phyloP scores from a whole-genome alignment of 2,888 invertebrate species.

The Callosobruchus maculatus region DNA sequence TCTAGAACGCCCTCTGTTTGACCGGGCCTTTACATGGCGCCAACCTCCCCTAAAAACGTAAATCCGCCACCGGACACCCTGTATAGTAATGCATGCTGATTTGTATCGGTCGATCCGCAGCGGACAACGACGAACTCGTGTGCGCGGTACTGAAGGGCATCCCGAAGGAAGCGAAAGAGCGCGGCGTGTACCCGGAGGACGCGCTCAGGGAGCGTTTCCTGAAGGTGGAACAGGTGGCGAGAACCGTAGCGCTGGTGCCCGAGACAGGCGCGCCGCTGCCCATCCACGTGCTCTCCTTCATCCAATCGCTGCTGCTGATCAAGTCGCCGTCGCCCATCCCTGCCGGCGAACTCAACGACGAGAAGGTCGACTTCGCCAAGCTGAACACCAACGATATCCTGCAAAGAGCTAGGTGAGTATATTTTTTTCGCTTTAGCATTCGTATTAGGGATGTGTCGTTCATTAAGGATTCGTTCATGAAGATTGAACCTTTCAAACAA shows the following conservation, averaged over 20 bases:
- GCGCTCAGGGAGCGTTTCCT: conserved; percentile 81
- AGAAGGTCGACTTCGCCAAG: conserved; percentile 66
- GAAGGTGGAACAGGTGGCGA: conserved; percentile 74
- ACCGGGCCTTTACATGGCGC: too few species aligned
- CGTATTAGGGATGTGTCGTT: too few species aligned
- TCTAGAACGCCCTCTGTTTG: too few species aligned
- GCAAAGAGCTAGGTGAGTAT: conserved; percentile 74
- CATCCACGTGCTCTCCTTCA: conserved; percentile 78
- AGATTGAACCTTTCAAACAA: too few species aligned
- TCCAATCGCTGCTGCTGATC: conserved; percentile 82
- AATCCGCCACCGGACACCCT: too few species aligned
- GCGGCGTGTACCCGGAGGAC: conserved; percentile 87
- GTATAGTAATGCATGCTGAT: too few species aligned
- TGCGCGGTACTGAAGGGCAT: conserved; percentile 72
- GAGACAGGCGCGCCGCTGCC: conserved; percentile 83
- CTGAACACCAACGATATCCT: conserved; percentile 87
- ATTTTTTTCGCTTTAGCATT: too few species aligned
- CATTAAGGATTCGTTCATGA: too few species aligned
- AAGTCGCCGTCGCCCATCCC: conserved; percentile 68
- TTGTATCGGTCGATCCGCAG: conserved; percentile 41
- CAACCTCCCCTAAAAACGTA: too few species aligned
- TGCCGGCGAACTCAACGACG: conserved; percentile 67
- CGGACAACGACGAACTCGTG: conserved; percentile 76
- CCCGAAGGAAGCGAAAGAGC: conserved; percentile 68
- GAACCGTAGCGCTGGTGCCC: conserved; percentile 81